These are phyloP conservation scores for Drosophila tsacasi DNA, from an alignment of 1,140 invertebrate species.

Conservation along the genomic window DNA sequence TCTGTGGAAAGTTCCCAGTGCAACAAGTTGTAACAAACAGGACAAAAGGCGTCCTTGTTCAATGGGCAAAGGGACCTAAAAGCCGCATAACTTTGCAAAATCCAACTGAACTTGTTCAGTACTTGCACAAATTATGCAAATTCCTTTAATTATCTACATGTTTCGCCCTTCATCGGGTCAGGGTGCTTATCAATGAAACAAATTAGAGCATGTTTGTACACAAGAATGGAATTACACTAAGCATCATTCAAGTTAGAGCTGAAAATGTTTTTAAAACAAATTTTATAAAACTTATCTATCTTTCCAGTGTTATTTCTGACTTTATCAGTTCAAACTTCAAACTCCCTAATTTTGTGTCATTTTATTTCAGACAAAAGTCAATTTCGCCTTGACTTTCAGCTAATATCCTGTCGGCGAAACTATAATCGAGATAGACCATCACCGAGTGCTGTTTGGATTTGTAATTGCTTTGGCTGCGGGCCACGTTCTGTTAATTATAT, in stretches of 20 bases:
- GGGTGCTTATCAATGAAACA: conserved; percentile 54
- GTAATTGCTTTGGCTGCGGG: conserved; percentile 70
- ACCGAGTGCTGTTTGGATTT: conserved; percentile 63
- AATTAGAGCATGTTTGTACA: conserved; percentile 46
- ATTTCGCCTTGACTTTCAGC: conserved; percentile 70
- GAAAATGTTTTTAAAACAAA: neutral
- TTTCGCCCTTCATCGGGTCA: conserved; percentile 14
- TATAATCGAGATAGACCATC: conserved; percentile 67
- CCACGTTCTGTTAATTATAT: conserved; percentile 73
- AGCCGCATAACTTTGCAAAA: conserved; percentile 32
- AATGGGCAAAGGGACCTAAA: conserved; percentile 33
- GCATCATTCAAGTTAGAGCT: neutral
- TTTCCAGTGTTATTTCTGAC: neutral
- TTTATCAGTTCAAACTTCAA: neutral
- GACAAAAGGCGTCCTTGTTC: conserved; percentile 25
- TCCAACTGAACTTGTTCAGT: conserved; percentile 13
- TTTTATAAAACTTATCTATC: neutral
- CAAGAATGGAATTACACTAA: neutral
- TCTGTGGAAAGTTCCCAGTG: conserved; percentile 34
- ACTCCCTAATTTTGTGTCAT: neutral
- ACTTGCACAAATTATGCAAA: conserved; percentile 47
- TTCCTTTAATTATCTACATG: conserved; percentile 29
- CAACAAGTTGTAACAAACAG: conserved; percentile 46
- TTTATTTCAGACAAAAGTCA: conserved; percentile 41
- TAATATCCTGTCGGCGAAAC: conserved; percentile 80